These are phyloP conservation scores for Zapornia atra DNA, from an alignment of 2,113 vertebrate species.

Conservation along the genomic window DNA sequence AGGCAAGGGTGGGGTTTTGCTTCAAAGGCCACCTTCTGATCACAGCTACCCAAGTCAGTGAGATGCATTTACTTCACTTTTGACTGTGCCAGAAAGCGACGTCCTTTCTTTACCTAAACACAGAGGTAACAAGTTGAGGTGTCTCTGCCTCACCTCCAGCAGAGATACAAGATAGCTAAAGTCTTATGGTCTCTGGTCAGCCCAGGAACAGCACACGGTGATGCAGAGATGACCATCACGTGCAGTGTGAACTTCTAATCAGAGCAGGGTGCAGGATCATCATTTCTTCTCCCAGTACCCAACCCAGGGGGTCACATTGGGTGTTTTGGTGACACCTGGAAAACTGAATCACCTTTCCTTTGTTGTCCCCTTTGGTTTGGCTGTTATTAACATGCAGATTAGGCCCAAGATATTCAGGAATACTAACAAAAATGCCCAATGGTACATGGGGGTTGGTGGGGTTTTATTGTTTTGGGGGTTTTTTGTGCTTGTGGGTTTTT, in stretches of 20 bases:
- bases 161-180: not conserved
- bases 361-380: not conserved
- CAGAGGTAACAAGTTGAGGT: not conserved
- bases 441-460: too few species aligned
- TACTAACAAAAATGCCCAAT: not conserved
- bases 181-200: not conserved
- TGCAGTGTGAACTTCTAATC: not conserved
- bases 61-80: not conserved
- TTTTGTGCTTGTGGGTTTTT: not conserved
- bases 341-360: not conserved
- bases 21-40: not conserved
- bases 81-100: not conserved
- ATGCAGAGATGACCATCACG: rapidly evolving
- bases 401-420: not conserved
- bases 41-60: not conserved
- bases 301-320: too few species aligned
- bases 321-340: not conserved
- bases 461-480: too few species aligned
- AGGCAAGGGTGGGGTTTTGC: not conserved
- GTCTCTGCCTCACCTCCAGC: not conserved
- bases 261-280: not conserved
- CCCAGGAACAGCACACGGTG: not conserved
- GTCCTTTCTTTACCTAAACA: not conserved
- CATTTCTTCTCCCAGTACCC: not conserved
- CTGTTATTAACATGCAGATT: not conserved